Evolutionary conservation across 2,888 invertebrate genomes (phyloP).

Genomic region (Sphaerophoria rueppellii): DNA sequence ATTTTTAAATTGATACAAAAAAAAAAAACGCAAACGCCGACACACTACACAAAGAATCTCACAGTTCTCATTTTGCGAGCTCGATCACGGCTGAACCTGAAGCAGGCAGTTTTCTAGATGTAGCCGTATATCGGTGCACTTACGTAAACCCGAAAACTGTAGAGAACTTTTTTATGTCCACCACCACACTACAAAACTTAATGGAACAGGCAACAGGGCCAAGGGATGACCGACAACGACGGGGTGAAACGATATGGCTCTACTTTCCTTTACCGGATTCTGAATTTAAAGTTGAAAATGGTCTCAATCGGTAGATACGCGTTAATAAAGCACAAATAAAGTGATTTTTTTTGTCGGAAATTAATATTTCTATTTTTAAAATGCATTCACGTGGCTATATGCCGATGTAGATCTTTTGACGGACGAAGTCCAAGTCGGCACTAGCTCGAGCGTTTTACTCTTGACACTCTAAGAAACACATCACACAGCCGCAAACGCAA

Average conservation of each 20-base stretch:
- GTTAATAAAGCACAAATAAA: no score
- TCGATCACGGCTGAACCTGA: slow-evolving; percentile 29
- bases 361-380: no score
- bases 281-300: no score
- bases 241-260: slow-evolving; percentile 38
- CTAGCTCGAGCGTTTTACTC: no score
- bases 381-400: no score
- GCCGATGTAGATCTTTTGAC: no score
- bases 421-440: no score
- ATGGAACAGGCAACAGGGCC: slow-evolving; percentile 10
- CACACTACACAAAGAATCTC: slow-evolving; percentile 31
- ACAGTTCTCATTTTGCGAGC: background rate
- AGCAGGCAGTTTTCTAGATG: background rate
- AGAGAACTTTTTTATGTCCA: slow-evolving; percentile 53
- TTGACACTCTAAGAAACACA: no score
- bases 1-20: background rate
- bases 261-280: slow-evolving; percentile 42
- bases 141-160: slow-evolving; percentile 70
- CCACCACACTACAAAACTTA: slow-evolving; percentile 33
- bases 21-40: slow-evolving; percentile 1
- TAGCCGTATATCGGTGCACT: slow-evolving; percentile 39
- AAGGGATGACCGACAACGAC: background rate
- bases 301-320: no score
- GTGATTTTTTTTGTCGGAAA: no score
- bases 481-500: no score